These are phyloP conservation scores for Polymixis lichenea DNA, from an alignment of 2,888 invertebrate genomes.

Conservation along the genomic window DNA sequence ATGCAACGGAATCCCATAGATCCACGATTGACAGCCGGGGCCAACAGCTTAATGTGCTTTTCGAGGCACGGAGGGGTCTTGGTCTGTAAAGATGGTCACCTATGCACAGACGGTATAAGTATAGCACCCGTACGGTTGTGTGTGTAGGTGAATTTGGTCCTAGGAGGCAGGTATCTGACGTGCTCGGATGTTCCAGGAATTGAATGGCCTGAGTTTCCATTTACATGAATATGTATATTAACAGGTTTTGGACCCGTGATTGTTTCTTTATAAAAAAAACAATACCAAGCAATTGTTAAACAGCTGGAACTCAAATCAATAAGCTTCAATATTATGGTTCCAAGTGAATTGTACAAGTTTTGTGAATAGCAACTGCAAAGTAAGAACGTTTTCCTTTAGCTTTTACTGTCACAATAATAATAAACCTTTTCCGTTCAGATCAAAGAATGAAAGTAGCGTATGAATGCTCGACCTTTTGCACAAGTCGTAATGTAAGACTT, in stretches of 20 bases:
- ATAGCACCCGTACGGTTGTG: no score
- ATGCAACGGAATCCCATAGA: not conserved
- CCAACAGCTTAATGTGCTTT: not conserved
- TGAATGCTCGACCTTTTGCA: constrained; percentile 48
- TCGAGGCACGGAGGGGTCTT: not conserved
- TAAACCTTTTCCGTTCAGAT: constrained; percentile 54
- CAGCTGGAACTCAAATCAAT: constrained; percentile 17
- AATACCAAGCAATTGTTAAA: constrained; percentile 10
- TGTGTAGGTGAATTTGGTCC: not conserved
- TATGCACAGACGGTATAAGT: no score
- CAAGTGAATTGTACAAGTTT: constrained; percentile 21
- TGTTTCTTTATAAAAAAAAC: constrained; percentile 2
- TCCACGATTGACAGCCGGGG: not conserved
- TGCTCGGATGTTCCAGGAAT: not conserved
- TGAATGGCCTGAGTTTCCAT: not conserved
- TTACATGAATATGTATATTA: no score
- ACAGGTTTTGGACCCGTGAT: not conserved
- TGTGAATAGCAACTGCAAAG: constrained; percentile 23
- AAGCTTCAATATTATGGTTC: constrained; percentile 4
- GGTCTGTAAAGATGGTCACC: no score
- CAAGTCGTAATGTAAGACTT: constrained; percentile 58
- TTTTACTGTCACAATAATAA: constrained; percentile 54
- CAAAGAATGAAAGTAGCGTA: constrained; percentile 55
- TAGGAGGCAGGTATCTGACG: not conserved
- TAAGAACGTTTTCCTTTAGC: constrained; percentile 28